phyloP scores from a whole-genome alignment of 1,140 invertebrate species.

The Drosophila fuyamai region DNA sequence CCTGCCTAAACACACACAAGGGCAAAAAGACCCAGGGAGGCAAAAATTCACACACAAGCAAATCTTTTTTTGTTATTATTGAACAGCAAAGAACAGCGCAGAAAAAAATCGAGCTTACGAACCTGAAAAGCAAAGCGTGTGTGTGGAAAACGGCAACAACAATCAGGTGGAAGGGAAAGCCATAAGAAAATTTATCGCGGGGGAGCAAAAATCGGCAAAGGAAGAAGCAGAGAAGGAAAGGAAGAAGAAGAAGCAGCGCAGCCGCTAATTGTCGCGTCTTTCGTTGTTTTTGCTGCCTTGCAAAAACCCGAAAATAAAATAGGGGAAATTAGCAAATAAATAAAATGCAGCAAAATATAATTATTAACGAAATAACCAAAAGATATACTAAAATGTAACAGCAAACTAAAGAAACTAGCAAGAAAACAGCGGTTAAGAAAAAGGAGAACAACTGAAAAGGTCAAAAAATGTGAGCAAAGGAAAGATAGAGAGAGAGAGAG shows the following conservation, averaged over 20 bases:
- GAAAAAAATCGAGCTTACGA: slow-evolving; percentile 32
- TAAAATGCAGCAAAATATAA: slow-evolving; percentile 25
- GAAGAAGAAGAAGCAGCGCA: slow-evolving; percentile 69
- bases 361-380: slow-evolving; percentile 18
- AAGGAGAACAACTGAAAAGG: slow-evolving; percentile 56
- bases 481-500: slow-evolving; percentile 2
- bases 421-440: slow-evolving; percentile 24
- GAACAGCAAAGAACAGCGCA: slow-evolving; percentile 45
- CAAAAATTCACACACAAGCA: slow-evolving; percentile 23
- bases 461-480: slow-evolving; percentile 37
- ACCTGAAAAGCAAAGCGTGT: slow-evolving; percentile 55
- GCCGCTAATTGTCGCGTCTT: slow-evolving; percentile 74
- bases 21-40: slow-evolving; percentile 25
- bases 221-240: slow-evolving; percentile 47
- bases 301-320: slow-evolving; percentile 48
- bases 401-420: slow-evolving; percentile 21
- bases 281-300: slow-evolving; percentile 53
- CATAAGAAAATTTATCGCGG: slow-evolving; percentile 59
- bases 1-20: slow-evolving; percentile 21
- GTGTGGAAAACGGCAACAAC: slow-evolving; percentile 62
- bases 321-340: slow-evolving; percentile 13
- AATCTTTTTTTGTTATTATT: slow-evolving; percentile 49
- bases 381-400: background rate
- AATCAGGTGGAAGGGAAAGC: slow-evolving; percentile 31
- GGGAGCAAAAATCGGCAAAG: slow-evolving; percentile 63